Evolutionary conservation across 2,888 invertebrate genomes (phyloP), one percentile per base, ranked within the genome.

Genomic region (Drosophila cognata): DNA sequence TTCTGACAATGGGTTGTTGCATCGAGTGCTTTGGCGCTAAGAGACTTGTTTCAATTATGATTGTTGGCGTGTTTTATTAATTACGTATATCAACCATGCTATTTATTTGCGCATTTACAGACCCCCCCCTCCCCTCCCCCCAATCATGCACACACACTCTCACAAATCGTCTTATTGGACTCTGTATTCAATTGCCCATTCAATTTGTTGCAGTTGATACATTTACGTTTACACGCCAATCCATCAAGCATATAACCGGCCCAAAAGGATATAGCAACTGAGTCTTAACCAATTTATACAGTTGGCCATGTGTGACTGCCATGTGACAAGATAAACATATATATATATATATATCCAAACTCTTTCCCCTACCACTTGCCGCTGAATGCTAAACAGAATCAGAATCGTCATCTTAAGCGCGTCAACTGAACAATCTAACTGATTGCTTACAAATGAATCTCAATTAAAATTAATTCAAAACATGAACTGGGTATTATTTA

Each of bases 21-120:
- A 82, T 82, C 83, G 83, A 61, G 82, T 62, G 73, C 88, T 91
- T 91, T 88, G 91, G 92, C 90, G 91, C 92, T 91, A 91, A 91
- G 91, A 91, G 90, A 89, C 92, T 88, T 91, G 91, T 91, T 91
- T 78, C 90, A 91, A 88, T 88, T 91, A 88, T 91, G 88, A 88
- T 89, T 89, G 91, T 74, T 88, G 90, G 90, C 88, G 86, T 88
- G 91, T 84, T 85, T 91, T 90, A 91, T 90, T 88, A 88, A 88
- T 88, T 91, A 88, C 81, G 67, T 77, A 74, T 71, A 84, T 77
- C 85, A 74, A 63, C 88, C 67, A 55, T 59, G 68, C 59, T 74
- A 72, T 75, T 82, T 90, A 90, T 88, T 73, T 67, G 55, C 52
- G 58, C 88, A 88, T 70, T 84, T 85, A 77, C 83, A 57, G 11